phyloP scores from a whole-genome alignment of 2,113 vertebrate genomes.

The Pomatorhinus ruficollis region DNA sequence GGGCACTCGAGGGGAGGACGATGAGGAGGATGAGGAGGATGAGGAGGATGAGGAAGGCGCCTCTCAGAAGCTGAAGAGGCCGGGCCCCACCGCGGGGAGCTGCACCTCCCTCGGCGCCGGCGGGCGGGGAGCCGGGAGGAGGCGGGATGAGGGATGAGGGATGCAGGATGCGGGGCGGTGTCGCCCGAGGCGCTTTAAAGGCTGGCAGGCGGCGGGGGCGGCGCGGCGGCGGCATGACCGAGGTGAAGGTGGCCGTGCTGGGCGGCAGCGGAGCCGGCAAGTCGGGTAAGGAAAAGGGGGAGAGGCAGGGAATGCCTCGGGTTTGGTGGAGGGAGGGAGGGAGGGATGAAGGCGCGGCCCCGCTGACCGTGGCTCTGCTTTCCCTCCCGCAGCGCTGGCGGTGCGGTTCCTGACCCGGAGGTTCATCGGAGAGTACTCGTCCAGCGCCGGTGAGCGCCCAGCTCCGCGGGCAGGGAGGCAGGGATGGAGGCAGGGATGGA shows the following conservation, averaged over 20 bases:
- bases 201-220: background rate
- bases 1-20: background rate
- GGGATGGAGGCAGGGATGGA: background rate
- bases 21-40: background rate
- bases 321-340: no score
- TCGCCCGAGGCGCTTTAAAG: background rate
- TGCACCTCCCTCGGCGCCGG: background rate
- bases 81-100: background rate
- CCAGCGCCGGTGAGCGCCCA: slow-evolving; percentile 78
- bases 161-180: background rate
- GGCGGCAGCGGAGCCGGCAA: slow-evolving; percentile 83
- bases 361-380: background rate
- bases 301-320: rapidly evolving
- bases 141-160: background rate
- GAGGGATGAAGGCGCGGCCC: no score
- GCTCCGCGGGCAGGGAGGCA: background rate
- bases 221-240: slow-evolving; percentile 59
- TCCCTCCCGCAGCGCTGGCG: slow-evolving; percentile 76
- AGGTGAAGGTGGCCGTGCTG: slow-evolving; percentile 81
- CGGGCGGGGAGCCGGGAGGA: background rate
- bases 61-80: no score
- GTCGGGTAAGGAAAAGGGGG: slow-evolving; percentile 73
- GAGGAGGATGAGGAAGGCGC: background rate
- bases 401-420: slow-evolving; percentile 84
- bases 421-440: slow-evolving; percentile 87